Evolutionary conservation across 2,113 vertebrate species (phyloP), one percentile per base, ranked within the genome.

Genomic region (Erinaceus europaeus): DNA sequence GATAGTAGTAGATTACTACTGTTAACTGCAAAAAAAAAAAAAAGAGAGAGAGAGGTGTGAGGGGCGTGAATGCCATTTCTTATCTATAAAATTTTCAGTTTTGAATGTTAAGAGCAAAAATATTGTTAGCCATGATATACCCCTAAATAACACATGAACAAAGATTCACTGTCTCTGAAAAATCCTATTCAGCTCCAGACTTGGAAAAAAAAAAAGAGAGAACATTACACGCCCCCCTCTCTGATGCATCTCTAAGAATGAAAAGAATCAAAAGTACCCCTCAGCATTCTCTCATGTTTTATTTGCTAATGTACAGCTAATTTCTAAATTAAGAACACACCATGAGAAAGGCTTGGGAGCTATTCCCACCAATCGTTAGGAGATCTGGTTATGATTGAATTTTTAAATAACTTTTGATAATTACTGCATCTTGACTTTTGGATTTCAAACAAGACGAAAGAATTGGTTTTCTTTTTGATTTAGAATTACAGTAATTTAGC

Each of bases 271-370:
- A 69, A 95, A 91, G 79, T 93, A 93, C 86, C 93, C 95, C 67
- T 90, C 84, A 96, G n/a, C 73, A 53, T 64, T 89, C 95, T 93
- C 94, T 94, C 76, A 92, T 95, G 95, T 96, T 94, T 96, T 96
- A 96, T 96, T 97, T 96, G 77, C 84, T 93, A 92, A 96, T 90
- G 44, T 79, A 88, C 71, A 93, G 76, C 88, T 94, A 73, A 95
- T 95, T 95, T 96, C 65, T 95, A 89, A 92, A 95, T 95, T 95
- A 84, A 95, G 88, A 96, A 91, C 79, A 91, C 42, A 7, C 88
- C 76, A 86, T n/a, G 52, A 78, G 23, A 93, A 93, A 89, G 93
- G 79, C 44, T 91, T 90, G 53, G 1, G 32, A 95, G 69, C 83
- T 69, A 59, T 92, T 94, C 74, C 92, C 50, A 62, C 86, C 79